Evolutionary conservation across 2,113 vertebrate genomes (phyloP), one percentile per base, ranked within the genome.

Genomic region (Poeciliopsis prolifica): DNA sequence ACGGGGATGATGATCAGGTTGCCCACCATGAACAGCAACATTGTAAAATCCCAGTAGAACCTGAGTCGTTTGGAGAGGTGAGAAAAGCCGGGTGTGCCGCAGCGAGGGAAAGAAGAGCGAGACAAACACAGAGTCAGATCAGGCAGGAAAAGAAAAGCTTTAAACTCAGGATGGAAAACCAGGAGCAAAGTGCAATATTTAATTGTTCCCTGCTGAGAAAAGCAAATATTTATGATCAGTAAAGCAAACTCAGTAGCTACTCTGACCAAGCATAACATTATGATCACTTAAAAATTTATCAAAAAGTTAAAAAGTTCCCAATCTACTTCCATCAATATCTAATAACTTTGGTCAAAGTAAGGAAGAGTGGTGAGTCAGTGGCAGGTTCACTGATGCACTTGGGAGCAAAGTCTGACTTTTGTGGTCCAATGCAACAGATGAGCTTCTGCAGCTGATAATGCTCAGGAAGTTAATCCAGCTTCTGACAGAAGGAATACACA

Each of bases 11-110:
- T 97, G 94, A 99, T 99, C 88, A 99, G 94, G 91, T 99, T 99
- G 33, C 98, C 97, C 85, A 99, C 97, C 98, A 99, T 99, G 88
- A 99, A 98, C 30, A 99, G 95, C 84, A 99, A 94, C 98, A 99
- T 99, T 1, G 97, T 98, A 94, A 99, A 98, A 92, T 99, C 98
- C 98, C 98, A 99, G 90, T 99, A 99, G 94, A 99, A 99, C 95
- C 98, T 99, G 70, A 22, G n/a, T 35, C 77, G 83, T 60, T 40
- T 62, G 62, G 3, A 5, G 42, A 80, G 80, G 79, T 65, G 63
- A 65, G 84, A 48, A 40, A 65, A 67, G 8, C 5, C 14, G 61
- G 65, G 44, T 17, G 72, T 77, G 74, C 44, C 81, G n/a, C 70
- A 19, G 40, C 26, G 10, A 61, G 37, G 44, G 22, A 17, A 54